Conservation (phyloP, 2,888 invertebrate species). For the Orthosia incerta region DNA sequence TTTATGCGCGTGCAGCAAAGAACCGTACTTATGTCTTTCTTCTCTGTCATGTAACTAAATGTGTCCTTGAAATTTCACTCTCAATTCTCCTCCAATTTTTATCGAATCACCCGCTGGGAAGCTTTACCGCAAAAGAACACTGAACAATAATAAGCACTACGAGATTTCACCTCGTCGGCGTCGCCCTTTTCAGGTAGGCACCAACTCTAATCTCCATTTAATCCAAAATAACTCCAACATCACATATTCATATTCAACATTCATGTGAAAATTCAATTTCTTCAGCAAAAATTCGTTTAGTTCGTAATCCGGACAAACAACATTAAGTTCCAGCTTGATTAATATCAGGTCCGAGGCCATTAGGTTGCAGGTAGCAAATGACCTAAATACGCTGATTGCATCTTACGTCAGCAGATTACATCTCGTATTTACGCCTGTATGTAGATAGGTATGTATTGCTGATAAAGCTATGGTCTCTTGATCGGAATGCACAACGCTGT, state of each 20-base stretch:
- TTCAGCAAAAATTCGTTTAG: slow-evolving; percentile 24
- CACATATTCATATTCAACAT: slow-evolving; percentile 33
- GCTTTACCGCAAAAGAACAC: background rate
- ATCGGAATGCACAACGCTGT: no score
- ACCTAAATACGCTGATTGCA: slow-evolving; percentile 45
- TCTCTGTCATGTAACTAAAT: no score
- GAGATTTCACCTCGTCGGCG: background rate
- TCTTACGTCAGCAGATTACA: slow-evolving; percentile 40
- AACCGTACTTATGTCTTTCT: no score
- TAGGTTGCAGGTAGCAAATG: slow-evolving; percentile 32
- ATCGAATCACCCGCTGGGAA: no score
- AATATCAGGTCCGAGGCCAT: slow-evolving; percentile 44
- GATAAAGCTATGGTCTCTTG: no score
- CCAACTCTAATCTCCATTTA: slow-evolving; percentile 28
- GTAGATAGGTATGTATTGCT: background rate
- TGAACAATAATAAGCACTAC: background rate
- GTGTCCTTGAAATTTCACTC: no score
- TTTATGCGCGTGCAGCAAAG: no score
- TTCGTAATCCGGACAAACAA: slow-evolving; percentile 24
- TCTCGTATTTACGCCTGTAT: background rate
- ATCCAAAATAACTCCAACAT: slow-evolving; percentile 30
- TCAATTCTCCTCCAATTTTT: no score
- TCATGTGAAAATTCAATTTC: slow-evolving; percentile 39
- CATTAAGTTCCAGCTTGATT: slow-evolving; percentile 35
- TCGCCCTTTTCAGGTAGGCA: background rate